Evolutionary conservation across 1,140 invertebrate genomes (phyloP), one percentile per base, ranked within the genome.

Genomic region (Wasmannia auropunctata): DNA sequence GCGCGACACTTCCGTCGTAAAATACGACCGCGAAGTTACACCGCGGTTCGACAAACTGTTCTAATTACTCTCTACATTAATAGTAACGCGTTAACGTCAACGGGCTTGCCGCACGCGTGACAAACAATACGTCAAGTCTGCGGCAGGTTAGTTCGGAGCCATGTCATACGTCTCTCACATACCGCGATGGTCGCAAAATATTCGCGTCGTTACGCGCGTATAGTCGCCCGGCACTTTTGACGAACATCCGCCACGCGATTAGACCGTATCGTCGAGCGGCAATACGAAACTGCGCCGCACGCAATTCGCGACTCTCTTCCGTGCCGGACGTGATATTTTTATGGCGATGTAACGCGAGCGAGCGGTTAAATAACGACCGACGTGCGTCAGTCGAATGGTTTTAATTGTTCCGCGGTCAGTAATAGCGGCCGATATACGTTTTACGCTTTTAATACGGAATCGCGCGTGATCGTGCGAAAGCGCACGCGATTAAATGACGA

Each of bases 51-150:
- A 72, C 67, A 72, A 83, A 83, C 37, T 54, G 67, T 72, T 72
- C 79, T 83, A 83, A 83, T 83, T 83, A 83, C 40, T 56, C 25
- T 3, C 46, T 25, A n/a, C 65, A 58, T 74, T 72, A 83, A 83
- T 83, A 70, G 51, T 56, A 56, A 58, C 79, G 51, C 67, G 51
- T 83, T 80, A 80, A 80, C 22, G 63, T 69, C 76, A 80, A 80
- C 76, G 76, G n/a, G 62, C 28, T 54, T 43, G 76, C 40, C 76
- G 31, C 37, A 46, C 51, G 37, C 79, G 79, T 58, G 37, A 72
- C 79, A 70, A 81, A 81, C 65, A 81, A 81, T 54, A 40, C 77
- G 51, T 81, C 77, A 70, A 54, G 63, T 40, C 28, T 31, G 65
- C 67, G 49, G 67, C 37, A 72, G 65, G 37, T 81, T 4, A 58